Base-by-base conservation (phyloP, 2,888 invertebrate genomes). In the Anagyrus pseudococci region DNA sequence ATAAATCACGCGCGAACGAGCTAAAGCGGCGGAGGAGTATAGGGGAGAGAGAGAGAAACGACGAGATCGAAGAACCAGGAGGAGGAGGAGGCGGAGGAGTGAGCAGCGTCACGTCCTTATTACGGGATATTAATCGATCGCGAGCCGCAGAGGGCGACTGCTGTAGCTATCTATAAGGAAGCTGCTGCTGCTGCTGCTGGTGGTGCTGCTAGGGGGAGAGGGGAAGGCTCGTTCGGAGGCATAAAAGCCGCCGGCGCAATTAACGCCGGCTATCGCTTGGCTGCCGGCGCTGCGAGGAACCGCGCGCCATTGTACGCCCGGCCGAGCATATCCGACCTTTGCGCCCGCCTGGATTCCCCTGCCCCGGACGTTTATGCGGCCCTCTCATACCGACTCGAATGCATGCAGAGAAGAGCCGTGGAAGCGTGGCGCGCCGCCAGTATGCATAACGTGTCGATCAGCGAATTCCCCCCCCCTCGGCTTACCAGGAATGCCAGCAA, bases 101-200 rank as follows among this genome's bases (percentile, higher is more conserved):
- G n/a, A n/a, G n/a, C n/a, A n/a, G 20, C 70, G 69, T 72, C 73
- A 72, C 72, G 71, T 77, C 73, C 76, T 77, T 73, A 77, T 78
- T 77, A 75, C 73, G 71, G 74, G 73, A 75, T 75, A 75, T 77
- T 77, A 77, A 77, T 77, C 76, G 77, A 77, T 77, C 73, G 73
- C 55, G 56, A 56, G 62, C 52, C 57, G n/a, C 48, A 33, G 52
- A 22, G 49, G 48, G 55, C 44, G 37, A 40, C 53, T 15, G 26
- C 23, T 25, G 25, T 48, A 48, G 46, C 46, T 23, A 23, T 46
- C 23, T 23, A 46, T 23, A 46, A 20, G 22, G 17, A 3, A 13
- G 46, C n/a, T n/a, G n/a, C n/a, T n/a, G n/a, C n/a, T n/a, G n/a
- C n/a, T n/a, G n/a, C n/a, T n/a, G n/a, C n/a, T n/a, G n/a, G n/a